These are phyloP conservation scores for Dasysyrphus tricinctus DNA, from an alignment of 2,888 invertebrate genomes.

Conservation along the genomic window DNA sequence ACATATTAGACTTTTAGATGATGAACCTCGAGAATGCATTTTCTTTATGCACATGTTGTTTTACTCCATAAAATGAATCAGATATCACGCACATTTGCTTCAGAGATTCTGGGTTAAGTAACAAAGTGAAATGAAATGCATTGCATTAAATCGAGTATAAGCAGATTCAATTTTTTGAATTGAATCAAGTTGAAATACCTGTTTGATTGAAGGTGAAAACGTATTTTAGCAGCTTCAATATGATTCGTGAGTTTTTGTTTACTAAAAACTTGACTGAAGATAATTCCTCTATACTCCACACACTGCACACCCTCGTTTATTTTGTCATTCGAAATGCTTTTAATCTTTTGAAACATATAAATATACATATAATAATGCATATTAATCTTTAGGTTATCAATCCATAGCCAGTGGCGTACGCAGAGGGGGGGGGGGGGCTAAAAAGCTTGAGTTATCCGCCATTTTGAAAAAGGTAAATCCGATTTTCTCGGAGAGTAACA, in stretches of 20 bases:
- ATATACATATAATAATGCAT: too few relatives aligned
- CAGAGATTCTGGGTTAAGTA: conserved; percentile 19
- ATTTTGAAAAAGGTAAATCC: too few relatives aligned
- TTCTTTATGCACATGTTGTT: background rate
- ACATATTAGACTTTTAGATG: background rate
- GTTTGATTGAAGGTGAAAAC: conserved; percentile 60
- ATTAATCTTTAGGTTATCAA: too few relatives aligned
- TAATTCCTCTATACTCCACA: conserved; percentile 14
- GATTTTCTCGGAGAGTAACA: too few relatives aligned
- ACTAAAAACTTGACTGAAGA: background rate
- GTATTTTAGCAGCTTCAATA: background rate
- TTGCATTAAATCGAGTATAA: conserved; percentile 7
- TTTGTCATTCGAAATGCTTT: too few relatives aligned
- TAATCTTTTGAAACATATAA: too few relatives aligned
- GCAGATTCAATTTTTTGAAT: conserved; percentile 38
- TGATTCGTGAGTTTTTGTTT: conserved; percentile 9
- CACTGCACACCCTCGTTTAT: background rate
- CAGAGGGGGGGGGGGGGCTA: too few relatives aligned
- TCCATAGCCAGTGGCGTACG: too few relatives aligned
- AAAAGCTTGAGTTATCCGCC: too few relatives aligned
- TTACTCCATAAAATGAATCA: conserved; percentile 19
- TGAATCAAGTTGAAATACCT: conserved; percentile 47
- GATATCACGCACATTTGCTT: conserved; percentile 22
- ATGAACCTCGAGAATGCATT: conserved; percentile 1
- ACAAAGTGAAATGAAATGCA: conserved; percentile 26